A percentile compares a stretch with the other conserved stretches of the same genome.
Evolutionary conservation across 1,140 invertebrate genomes (phyloP).

Genomic region (Solen grandis): DNA sequence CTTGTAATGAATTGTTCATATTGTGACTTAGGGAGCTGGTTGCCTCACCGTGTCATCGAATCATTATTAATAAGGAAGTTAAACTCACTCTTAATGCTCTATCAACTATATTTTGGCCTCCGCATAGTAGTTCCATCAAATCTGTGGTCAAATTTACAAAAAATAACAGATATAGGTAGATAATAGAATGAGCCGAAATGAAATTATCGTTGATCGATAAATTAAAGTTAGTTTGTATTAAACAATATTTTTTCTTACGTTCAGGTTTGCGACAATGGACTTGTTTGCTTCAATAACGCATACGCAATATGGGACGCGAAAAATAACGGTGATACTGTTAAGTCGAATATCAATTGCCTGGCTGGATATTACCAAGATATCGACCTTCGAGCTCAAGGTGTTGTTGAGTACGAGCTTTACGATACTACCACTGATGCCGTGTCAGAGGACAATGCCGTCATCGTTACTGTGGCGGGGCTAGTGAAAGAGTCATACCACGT

Average conservation of each 20-base stretch:
- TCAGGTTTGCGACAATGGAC: slow-evolving; percentile 40
- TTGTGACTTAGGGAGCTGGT: too few species aligned
- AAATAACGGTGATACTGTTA: neutral
- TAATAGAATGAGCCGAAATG: too few species aligned
- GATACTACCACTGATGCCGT: slow-evolving; percentile 3
- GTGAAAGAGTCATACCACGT: slow-evolving; percentile 4
- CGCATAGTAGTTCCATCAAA: too few species aligned
- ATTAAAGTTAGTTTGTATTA: too few species aligned
- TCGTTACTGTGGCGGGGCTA: neutral
- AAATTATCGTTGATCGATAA: too few species aligned
- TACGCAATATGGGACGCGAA: slow-evolving; percentile 5
- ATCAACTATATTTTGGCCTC: too few species aligned
- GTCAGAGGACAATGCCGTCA: neutral
- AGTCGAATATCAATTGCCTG: slow-evolving; percentile 24
- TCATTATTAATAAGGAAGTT: too few species aligned
- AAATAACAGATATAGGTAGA: too few species aligned
- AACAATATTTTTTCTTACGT: neutral
- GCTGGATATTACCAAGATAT: slow-evolving; percentile 36
- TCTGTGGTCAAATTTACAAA: too few species aligned
- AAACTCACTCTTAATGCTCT: too few species aligned
- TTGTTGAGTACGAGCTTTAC: slow-evolving; percentile 24
- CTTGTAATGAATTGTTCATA: too few species aligned
- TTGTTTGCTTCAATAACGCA: slow-evolving; percentile 26
- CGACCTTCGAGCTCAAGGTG: neutral
- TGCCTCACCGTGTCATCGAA: too few species aligned